Conservation (phyloP, 37 sponge, comb jelly and placozoan species). For the Agelas oroides region DNA sequence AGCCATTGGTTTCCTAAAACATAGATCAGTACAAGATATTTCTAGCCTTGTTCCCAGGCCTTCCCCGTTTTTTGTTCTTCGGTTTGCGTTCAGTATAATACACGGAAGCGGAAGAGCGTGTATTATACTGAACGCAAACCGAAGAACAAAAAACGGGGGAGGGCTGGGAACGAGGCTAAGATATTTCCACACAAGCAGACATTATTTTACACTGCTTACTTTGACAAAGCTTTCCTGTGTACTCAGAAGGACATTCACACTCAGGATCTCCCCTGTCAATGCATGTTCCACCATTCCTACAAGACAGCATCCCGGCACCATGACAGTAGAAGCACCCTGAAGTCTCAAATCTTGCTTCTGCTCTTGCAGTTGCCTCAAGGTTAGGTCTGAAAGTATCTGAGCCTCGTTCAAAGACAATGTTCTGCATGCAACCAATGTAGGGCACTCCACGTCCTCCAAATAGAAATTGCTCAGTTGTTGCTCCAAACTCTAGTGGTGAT, state of each 20-base stretch:
- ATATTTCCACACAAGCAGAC: too few relatives aligned
- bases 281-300: background rate
- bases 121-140: too few relatives aligned
- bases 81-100: too few relatives aligned
- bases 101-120: too few relatives aligned
- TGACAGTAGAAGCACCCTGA: constrained; percentile 10
- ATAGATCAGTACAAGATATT: too few relatives aligned
- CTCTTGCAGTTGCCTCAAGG: constrained; percentile 2
- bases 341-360: background rate
- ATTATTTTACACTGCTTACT: background rate
- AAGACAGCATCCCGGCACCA: background rate
- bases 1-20: too few relatives aligned
- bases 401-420: constrained; percentile 3
- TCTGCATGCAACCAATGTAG: constrained; percentile 33
- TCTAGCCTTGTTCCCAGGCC: too few relatives aligned
- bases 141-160: too few relatives aligned
- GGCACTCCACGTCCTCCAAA: background rate
- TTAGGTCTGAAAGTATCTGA: constrained; percentile 14
- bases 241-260: constrained; percentile 15
- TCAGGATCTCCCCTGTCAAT: background rate
- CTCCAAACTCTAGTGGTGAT: constrained; percentile 12
- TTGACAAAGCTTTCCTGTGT: background rate
- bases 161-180: too few relatives aligned
- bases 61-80: too few relatives aligned
- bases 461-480: background rate